phyloP scores from a whole-genome alignment of 2,888 invertebrate species.

The Axea sp. region DNA sequence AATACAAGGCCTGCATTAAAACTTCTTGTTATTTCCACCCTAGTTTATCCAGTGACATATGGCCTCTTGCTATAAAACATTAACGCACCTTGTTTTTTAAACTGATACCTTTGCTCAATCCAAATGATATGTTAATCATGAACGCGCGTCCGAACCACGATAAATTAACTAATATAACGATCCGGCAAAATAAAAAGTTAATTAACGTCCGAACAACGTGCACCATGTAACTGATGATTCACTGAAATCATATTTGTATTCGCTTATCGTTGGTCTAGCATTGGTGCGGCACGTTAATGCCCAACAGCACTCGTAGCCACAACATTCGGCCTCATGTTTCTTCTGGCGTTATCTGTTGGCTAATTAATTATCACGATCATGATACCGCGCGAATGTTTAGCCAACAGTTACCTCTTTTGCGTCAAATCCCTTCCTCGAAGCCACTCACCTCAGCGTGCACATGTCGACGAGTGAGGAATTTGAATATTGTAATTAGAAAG shows the following conservation, averaged over 20 bases:
- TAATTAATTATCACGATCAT: slow-evolving; percentile 76
- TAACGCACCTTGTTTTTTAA: slow-evolving; percentile 31
- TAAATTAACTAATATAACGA: slow-evolving; percentile 26
- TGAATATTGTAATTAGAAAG: slow-evolving; percentile 77
- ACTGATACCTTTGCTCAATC: slow-evolving; percentile 36
- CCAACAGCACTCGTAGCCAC: background rate
- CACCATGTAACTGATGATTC: slow-evolving; percentile 45
- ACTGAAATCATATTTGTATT: slow-evolving; percentile 49
- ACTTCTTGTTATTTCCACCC: no score
- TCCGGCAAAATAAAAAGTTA: slow-evolving; percentile 27
- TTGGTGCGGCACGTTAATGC: slow-evolving; percentile 34
- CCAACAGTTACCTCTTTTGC: slow-evolving; percentile 72
- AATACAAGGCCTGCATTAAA: no score
- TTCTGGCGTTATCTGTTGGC: slow-evolving; percentile 51
- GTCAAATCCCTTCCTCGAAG: slow-evolving; percentile 45
- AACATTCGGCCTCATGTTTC: slow-evolving; percentile 46
- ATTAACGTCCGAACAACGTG: slow-evolving; percentile 26
- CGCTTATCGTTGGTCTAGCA: slow-evolving; percentile 40
- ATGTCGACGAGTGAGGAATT: slow-evolving; percentile 70
- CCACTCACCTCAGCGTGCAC: slow-evolving; percentile 63
- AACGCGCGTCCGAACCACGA: slow-evolving; percentile 6
- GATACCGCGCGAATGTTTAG: slow-evolving; percentile 76
- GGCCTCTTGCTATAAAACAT: slow-evolving; percentile 30
- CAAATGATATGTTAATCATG: slow-evolving; percentile 55
- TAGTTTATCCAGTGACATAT: slow-evolving; percentile 12